A percentile compares a stretch with the other conserved stretches of the same genome.
Evolutionary conservation across 2,888 invertebrate species (phyloP).

Genomic region (Exocentrus adspersus): DNA sequence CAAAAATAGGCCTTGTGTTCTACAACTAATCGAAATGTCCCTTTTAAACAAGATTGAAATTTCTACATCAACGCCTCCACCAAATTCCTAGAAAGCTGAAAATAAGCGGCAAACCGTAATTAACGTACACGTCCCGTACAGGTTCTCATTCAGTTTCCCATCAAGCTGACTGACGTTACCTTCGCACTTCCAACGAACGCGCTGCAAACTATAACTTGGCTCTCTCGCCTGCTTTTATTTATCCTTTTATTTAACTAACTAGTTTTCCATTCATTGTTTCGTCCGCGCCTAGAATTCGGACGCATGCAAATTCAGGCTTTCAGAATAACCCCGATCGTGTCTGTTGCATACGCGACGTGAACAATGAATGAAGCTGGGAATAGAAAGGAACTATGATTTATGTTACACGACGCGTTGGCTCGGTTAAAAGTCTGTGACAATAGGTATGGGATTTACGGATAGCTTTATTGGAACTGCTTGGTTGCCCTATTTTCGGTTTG

Average conservation of each 20-base stretch:
- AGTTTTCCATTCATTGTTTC: constrained; percentile 30
- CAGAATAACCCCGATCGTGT: not conserved
- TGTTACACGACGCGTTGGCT: no score
- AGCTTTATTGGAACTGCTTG: no score
- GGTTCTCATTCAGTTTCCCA: constrained; percentile 35
- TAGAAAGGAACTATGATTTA: not conserved
- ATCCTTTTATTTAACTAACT: constrained; percentile 32
- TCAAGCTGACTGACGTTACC: constrained; percentile 42
- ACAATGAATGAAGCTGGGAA: not conserved
- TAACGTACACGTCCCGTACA: constrained; percentile 40
- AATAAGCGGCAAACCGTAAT: constrained; percentile 40
- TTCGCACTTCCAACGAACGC: constrained; percentile 41
- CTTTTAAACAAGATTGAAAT: not conserved
- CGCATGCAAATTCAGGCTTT: constrained; percentile 32
- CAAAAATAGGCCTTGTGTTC: no score
- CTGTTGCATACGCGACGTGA: not conserved
- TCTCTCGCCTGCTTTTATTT: constrained; percentile 35
- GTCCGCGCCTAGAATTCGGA: constrained; percentile 17
- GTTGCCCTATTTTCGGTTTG: no score
- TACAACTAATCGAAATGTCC: no score
- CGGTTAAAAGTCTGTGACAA: no score
- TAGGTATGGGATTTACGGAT: no score
- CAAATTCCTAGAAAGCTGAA: constrained; percentile 24
- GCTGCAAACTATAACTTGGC: constrained; percentile 36
- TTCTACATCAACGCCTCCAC: not conserved